Percentiles rank a stretch among this genome's conserved stretches.
These are phyloP conservation scores for Zaprionus tsacasi DNA, from an alignment of 1,140 invertebrate species.

Conservation along the genomic window DNA sequence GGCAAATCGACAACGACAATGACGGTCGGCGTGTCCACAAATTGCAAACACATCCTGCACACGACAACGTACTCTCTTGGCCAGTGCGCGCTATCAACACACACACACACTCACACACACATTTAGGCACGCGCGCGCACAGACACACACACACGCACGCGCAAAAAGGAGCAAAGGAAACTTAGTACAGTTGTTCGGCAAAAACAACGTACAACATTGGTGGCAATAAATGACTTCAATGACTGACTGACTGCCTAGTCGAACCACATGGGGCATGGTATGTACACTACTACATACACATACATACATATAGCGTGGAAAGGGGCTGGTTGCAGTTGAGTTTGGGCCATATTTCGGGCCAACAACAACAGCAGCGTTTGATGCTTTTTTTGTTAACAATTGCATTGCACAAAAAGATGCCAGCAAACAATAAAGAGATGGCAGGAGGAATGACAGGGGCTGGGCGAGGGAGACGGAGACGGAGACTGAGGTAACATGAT, in stretches of 20 bases:
- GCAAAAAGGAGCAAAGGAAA: constrained; percentile 25
- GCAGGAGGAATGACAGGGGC: neutral
- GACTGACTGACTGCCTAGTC: constrained; percentile 67
- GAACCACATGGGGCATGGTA: neutral
- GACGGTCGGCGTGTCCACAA: constrained; percentile 81
- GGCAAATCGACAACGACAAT: constrained; percentile 62
- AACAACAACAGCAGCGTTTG: constrained; percentile 34
- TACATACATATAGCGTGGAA: constrained; percentile 2
- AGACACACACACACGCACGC: constrained; percentile 3
- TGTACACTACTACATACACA: neutral
- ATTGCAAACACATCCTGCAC: constrained; percentile 82
- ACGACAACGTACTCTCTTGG: constrained; percentile 59
- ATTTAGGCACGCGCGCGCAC: constrained; percentile 22
- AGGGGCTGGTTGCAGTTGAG: neutral
- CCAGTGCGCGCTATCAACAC: constrained; percentile 53
- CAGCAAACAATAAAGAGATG: constrained; percentile 30
- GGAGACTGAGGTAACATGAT: constrained; percentile 65
- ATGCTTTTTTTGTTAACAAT: constrained; percentile 61
- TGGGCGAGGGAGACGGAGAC: neutral
- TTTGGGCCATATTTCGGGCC: constrained; percentile 58
- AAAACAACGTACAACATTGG: constrained; percentile 70
- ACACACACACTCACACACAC: constrained; percentile 32
- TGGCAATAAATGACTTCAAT: constrained; percentile 82
- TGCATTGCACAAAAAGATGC: constrained; percentile 67
- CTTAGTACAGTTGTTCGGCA: constrained; percentile 50